These are phyloP conservation scores for Rhyacichthys aspro DNA, from an alignment of 2,797 vertebrate genomes.

Conservation along the genomic window DNA sequence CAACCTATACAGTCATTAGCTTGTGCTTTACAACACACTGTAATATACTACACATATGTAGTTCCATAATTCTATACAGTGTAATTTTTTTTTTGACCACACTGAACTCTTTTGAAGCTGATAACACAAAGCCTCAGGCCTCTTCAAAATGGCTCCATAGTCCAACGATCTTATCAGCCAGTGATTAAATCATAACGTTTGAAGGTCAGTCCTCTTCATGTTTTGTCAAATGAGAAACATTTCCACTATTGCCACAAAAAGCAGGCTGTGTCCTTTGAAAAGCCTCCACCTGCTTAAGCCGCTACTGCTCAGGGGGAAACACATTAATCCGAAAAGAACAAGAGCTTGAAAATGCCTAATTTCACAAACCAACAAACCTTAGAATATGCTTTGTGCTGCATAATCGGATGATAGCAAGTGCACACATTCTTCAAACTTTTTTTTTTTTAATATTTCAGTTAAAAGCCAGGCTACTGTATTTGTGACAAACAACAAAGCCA, in stretches of 20 bases:
- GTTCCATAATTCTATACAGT: no score
- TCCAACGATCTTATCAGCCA: slow-evolving; percentile 19
- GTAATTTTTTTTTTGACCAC: no score
- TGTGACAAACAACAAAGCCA: not conserved
- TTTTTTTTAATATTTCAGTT: slow-evolving; percentile 12
- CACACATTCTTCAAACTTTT: slow-evolving; percentile 2
- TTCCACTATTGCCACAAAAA: slow-evolving; percentile 18
- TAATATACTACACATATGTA: no score
- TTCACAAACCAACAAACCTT: no score
- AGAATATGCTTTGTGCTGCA: not conserved
- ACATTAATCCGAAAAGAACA: slow-evolving; percentile 26
- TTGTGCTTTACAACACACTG: no score
- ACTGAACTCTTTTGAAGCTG: slow-evolving; percentile 8
- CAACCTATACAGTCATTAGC: no score
- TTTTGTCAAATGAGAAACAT: slow-evolving; percentile 33
- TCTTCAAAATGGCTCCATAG: not conserved
- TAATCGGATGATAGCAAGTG: not conserved
- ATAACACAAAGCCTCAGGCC: slow-evolving; percentile 8
- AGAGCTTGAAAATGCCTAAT: slow-evolving; percentile 20
- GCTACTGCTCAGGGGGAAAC: slow-evolving; percentile 16
- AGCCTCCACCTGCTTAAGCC: slow-evolving; percentile 16
- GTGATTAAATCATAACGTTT: slow-evolving; percentile 20
- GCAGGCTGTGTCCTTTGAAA: slow-evolving; percentile 12
- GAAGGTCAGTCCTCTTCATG: slow-evolving; percentile 24
- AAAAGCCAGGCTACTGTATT: not conserved